Evolutionary conservation across 2,113 vertebrate species (phyloP), one percentile per base, ranked within the genome.

Genomic region (Pteruthius melanotis): DNA sequence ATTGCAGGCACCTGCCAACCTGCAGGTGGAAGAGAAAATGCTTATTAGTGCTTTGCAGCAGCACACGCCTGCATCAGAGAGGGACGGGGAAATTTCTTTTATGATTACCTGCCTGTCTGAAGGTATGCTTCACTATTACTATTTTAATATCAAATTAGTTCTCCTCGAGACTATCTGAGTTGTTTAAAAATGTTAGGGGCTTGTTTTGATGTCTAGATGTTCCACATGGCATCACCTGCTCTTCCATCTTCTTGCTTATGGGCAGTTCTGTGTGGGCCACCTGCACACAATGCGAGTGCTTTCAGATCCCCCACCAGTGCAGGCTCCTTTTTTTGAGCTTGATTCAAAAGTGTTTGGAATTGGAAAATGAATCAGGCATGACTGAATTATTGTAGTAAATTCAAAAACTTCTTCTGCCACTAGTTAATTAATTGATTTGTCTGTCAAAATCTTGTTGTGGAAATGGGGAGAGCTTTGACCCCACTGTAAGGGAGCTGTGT

Each of bases 121-220:
- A 79, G 19, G n/a, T 59, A 69, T 84, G 6, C 15, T 47, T 44
- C 49, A 53, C 74, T 86, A 40, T 77, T 89, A 54, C 74, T 56
- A 37, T 40, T 91, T 82, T 85, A 52, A 21, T 56, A 53, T 49
- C 6, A 5, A 20, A 40, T 39, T 39, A 39, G 5, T 54, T 83
- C 19, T 83, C 21, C 30, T 83, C 0, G 0, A 21, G 17, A 72
- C 40, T 49, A 0, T 39, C 44, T 37, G 39, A 17, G 15, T 71
- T 76, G 23, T 11, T 4, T 65, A 50, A 79, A 68, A 78, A 37
- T n/a, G 1, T 2, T 37, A 13, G 5, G 26, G 12, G 2, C 1
- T 61, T 63, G 12, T 85, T 84, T 72, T 52, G 47, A 19, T 49
- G 40, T 18, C 8, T 81, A 3, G 5, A 15, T 45, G 2, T 49